These are phyloP conservation scores for Malurus alboscapulatus DNA, from an alignment of 2,113 vertebrate genomes.

Conservation along the genomic window DNA sequence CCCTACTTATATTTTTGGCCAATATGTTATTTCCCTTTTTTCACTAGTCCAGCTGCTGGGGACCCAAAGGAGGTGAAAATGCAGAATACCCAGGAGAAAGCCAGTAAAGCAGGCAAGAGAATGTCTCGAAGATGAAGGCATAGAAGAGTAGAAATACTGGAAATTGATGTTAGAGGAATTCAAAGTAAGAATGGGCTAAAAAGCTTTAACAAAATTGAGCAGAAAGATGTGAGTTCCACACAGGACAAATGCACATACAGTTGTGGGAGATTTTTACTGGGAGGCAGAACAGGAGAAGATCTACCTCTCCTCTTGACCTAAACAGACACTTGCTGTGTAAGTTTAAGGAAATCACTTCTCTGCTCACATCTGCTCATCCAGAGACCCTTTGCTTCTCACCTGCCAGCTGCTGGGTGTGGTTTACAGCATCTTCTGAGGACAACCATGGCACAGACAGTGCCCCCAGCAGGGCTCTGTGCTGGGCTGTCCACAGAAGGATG, in stretches of 20 bases:
- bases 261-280: neutral
- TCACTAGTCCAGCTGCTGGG: conserved; percentile 1
- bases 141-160: neutral
- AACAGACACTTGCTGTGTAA: neutral
- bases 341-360: neutral
- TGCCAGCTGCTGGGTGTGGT: neutral
- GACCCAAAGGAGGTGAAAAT: conserved; percentile 10
- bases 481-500: neutral
- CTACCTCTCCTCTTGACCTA: neutral
- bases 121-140: neutral
- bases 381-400: neutral
- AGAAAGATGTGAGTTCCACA: neutral
- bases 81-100: neutral
- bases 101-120: neutral
- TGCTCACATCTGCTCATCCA: neutral
- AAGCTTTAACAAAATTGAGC: neutral
- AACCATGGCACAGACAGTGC: too few relatives aligned
- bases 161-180: neutral
- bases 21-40: conserved; percentile 22
- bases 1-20: neutral
- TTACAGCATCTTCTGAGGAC: neutral
- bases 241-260: accelerated
- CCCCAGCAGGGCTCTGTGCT: neutral
- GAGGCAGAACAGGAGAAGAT: neutral
- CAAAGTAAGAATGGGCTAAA: neutral